Conservation (phyloP, 2,797 vertebrate genomes). For the Delichon dasypus region DNA sequence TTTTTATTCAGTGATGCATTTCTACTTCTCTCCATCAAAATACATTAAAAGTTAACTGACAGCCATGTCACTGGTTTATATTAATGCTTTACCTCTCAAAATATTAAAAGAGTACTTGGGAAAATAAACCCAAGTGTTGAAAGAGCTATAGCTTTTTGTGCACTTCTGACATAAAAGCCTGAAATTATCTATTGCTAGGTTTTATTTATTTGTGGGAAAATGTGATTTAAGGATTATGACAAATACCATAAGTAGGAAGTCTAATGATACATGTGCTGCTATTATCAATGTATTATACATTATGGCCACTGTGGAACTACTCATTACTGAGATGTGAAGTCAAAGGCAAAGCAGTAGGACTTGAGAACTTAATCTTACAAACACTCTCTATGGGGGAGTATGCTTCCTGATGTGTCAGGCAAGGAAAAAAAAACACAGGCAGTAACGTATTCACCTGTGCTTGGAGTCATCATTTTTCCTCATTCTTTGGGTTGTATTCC, state of each 20-base stretch:
- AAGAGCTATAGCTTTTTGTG: background rate
- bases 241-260: background rate
- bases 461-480: background rate
- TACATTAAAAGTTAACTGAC: background rate
- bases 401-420: background rate
- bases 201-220: background rate
- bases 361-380: background rate
- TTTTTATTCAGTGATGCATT: background rate
- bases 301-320: background rate
- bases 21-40: background rate
- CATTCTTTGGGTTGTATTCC: background rate
- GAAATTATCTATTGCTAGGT: background rate
- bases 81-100: background rate
- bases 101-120: background rate
- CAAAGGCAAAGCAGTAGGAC: background rate
- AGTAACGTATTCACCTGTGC: background rate
- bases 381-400: background rate
- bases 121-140: background rate
- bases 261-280: background rate
- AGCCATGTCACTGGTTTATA: background rate
- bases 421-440: background rate
- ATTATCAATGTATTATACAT: background rate
- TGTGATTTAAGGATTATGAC: background rate
- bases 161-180: background rate
- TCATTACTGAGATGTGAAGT: background rate